phyloP scores from a whole-genome alignment of 2,888 invertebrate genomes.

The Acrocera orbiculus region DNA sequence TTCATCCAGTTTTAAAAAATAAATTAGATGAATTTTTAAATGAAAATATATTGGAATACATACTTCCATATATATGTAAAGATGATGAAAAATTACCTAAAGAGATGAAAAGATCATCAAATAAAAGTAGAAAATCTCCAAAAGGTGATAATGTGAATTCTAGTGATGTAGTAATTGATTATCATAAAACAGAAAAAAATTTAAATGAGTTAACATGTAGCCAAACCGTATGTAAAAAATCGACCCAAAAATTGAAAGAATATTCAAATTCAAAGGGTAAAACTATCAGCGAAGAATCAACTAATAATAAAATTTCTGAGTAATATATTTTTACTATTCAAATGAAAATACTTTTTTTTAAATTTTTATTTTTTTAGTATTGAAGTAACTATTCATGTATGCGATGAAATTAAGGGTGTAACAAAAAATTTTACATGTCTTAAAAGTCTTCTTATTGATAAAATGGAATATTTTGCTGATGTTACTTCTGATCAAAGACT shows the following conservation, averaged over 20 bases:
- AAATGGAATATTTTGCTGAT: constrained; percentile 92
- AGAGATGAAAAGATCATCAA: no score
- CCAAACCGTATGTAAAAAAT: no score
- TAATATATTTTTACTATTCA: not conserved
- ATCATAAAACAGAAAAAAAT: no score
- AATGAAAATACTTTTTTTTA: no score
- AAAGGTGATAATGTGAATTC: not conserved
- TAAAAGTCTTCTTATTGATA: constrained; percentile 65
- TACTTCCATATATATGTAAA: constrained; percentile 50
- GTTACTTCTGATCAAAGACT: constrained; percentile 65
- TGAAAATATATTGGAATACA: constrained; percentile 68
- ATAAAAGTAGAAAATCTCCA: constrained; percentile 1
- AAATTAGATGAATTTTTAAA: constrained; percentile 44
- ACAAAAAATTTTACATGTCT: constrained; percentile 82
- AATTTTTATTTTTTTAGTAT: constrained; percentile 31
- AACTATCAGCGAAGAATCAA: no score
- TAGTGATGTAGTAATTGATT: no score
- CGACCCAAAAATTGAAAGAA: no score
- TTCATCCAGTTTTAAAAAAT: constrained; percentile 23
- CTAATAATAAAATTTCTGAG: constrained; percentile 6
- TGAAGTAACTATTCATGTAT: constrained; percentile 86
- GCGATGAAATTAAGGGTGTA: constrained; percentile 79
- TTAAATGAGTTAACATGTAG: no score
- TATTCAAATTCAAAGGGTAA: no score
- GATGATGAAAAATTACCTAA: not conserved